A percentile compares a stretch with the other conserved stretches of the same genome.
Conservation (phyloP, 2,888 invertebrate species). For the Pseudolycoriella hygida region DNA sequence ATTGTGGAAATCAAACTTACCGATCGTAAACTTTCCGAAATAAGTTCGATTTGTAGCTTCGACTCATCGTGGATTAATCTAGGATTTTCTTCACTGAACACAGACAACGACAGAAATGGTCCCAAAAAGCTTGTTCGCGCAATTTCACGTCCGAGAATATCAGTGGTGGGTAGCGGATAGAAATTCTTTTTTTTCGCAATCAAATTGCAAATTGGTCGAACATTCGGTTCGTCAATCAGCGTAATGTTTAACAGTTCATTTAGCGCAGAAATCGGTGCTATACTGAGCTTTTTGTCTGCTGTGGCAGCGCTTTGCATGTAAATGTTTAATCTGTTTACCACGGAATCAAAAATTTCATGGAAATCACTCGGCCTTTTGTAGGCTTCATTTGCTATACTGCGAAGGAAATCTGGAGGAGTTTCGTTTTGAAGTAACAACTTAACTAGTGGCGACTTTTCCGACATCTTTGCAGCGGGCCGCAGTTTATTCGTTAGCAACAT, state of each 20-base stretch:
- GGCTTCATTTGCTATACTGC: slow-evolving; percentile 35
- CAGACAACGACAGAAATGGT: slow-evolving; percentile 78
- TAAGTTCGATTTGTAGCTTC: slow-evolving; percentile 27
- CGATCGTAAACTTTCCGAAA: neutral
- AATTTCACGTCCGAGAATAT: slow-evolving; percentile 68
- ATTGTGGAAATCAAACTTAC: neutral
- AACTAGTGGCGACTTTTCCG: slow-evolving; percentile 32
- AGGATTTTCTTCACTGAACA: slow-evolving; percentile 86
- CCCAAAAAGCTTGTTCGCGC: slow-evolving; percentile 73
- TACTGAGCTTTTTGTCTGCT: slow-evolving; percentile 41
- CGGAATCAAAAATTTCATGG: slow-evolving; percentile 22
- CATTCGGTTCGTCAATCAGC: slow-evolving; percentile 40
- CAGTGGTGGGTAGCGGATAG: slow-evolving; percentile 49
- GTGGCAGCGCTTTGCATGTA: slow-evolving; percentile 23
- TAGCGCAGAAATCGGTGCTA: slow-evolving; percentile 46
- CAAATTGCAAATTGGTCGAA: slow-evolving; percentile 60
- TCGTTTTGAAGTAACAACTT: slow-evolving; percentile 39
- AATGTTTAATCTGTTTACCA: slow-evolving; percentile 24
- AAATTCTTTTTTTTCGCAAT: slow-evolving; percentile 51
- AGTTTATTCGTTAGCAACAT: neutral
- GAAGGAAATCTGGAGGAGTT: slow-evolving; percentile 43
- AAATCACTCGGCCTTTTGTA: slow-evolving; percentile 28
- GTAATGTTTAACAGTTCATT: slow-evolving; percentile 68
- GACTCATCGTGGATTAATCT: slow-evolving; percentile 47
- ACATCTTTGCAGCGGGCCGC: neutral